Conservation (phyloP, 2,888 invertebrate species). For the Eristalinus sepulchralis region DNA sequence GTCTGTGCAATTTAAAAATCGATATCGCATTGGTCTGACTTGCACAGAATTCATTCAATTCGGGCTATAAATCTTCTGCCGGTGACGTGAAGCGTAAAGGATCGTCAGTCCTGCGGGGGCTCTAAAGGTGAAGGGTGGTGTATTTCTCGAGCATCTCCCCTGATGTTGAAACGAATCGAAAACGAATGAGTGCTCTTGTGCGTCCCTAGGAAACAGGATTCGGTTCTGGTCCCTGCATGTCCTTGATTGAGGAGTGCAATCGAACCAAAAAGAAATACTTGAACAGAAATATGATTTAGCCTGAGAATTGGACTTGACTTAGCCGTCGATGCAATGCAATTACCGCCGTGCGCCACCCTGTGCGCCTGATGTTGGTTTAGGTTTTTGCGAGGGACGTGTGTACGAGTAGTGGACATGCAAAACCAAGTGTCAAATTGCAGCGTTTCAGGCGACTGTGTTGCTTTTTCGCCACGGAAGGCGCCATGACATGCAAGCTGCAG, state of each 20-base stretch:
- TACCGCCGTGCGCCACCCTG: not conserved
- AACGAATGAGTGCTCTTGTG: not conserved
- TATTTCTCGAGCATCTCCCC: not conserved
- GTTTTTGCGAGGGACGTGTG: not conserved
- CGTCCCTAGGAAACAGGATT: not conserved
- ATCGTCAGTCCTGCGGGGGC: not conserved
- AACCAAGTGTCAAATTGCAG: not conserved
- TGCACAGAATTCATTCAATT: slow-evolving; percentile 24
- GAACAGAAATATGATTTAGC: not conserved
- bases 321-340: not conserved
- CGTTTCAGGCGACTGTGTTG: not conserved
- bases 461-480: not conserved
- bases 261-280: too few relatives aligned
- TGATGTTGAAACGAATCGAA: not conserved
- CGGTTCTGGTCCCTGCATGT: not conserved
- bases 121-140: not conserved
- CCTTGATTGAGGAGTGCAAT: not conserved
- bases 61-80: not conserved
- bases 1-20: slow-evolving; percentile 44
- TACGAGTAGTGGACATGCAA: not conserved
- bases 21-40: slow-evolving; percentile 22
- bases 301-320: too few relatives aligned
- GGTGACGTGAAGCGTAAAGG: not conserved
- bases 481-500: slow-evolving; percentile 14
- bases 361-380: not conserved